Conservation (phyloP, 2,797 vertebrate genomes). For the Pipistrellus kuhlii region DNA sequence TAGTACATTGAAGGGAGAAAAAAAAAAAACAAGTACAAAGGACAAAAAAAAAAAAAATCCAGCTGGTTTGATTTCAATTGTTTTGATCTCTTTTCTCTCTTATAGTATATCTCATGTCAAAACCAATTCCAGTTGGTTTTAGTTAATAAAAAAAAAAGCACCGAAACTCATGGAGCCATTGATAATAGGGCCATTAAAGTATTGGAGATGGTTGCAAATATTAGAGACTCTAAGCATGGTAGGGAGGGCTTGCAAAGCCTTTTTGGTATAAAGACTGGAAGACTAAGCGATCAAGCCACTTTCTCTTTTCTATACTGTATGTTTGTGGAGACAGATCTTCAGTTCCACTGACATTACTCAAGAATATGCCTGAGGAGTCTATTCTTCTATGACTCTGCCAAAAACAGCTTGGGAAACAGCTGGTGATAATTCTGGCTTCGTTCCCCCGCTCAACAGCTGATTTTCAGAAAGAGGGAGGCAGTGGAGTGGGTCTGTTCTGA, state of each 20-base stretch:
- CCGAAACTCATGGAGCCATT: not conserved
- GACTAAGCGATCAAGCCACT: constrained; percentile 22
- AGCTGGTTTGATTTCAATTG: constrained; percentile 24
- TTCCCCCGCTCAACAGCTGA: constrained; percentile 72
- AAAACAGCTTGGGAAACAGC: constrained; percentile 78
- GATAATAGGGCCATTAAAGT: not conserved
- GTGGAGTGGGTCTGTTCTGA: constrained; percentile 69
- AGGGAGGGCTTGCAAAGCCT: not conserved
- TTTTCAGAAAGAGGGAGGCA: constrained; percentile 70
- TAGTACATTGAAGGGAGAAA: not conserved
- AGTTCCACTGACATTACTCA: constrained; percentile 59
- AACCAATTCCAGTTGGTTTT: constrained; percentile 47
- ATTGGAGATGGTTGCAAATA: not conserved
- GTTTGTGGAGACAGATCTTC: constrained; percentile 59
- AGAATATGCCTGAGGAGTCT: constrained; percentile 66
- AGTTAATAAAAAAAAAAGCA: constrained; percentile 42
- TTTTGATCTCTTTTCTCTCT: constrained; percentile 49
- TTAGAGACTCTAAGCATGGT: not conserved
- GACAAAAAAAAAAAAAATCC: not conserved
- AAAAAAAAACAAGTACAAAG: not conserved
- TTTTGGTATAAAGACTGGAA: not conserved
- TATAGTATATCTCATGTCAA: not conserved
- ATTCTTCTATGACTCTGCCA: constrained; percentile 67
- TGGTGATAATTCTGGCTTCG: constrained; percentile 75
- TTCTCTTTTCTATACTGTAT: constrained; percentile 32